Evolutionary conservation across 2,797 vertebrate species (phyloP), one percentile per base, ranked within the genome.

Genomic region (Chromobotia macracanthus): DNA sequence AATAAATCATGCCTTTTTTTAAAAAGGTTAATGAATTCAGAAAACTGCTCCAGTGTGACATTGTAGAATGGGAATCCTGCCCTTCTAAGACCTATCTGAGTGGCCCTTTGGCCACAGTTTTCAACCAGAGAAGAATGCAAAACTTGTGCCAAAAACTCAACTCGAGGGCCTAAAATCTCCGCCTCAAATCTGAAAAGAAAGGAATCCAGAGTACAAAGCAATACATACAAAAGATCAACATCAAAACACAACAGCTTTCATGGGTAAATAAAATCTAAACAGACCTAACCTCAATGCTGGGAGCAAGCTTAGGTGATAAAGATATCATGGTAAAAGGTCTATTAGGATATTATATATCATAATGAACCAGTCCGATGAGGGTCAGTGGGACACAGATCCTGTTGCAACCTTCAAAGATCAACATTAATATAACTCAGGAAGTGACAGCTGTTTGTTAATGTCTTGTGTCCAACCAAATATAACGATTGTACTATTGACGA

Each of bases 21-120:
- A 13, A 31, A 67, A 83, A 81, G 74, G 79, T 70, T 78, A 78
- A 83, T 78, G 28, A 10, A 78, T 81, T 83, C 64, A 44, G 48
- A 25, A 15, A 61, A 23, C 50, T 25, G 46, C 23, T 63, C 21
- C 44, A 53, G 7, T 23, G 10, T 55, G 21, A 28, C 67, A 38
- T 64, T 7, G 18, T 19, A 65, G n/a, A 7, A 51, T n/a, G 31
- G 51, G 15, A 56, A 72, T 35, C 21, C 25, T n/a, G 23, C 21
- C 44, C 3, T 80, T 58, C 38, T 38, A 44, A 75, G 63, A 44
- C 64, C 55, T 18, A 25, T 55, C 35, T 13, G 18, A 56, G 5
- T 3, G 1, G 15, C 53, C 25, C 55, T 77, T 58, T 69, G 15
- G 23, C 38, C 15, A 53, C 6, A 11, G 51, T 50, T 77, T 60